Conservation (phyloP, 2,113 vertebrate genomes). For the Corythornis cristatus region DNA sequence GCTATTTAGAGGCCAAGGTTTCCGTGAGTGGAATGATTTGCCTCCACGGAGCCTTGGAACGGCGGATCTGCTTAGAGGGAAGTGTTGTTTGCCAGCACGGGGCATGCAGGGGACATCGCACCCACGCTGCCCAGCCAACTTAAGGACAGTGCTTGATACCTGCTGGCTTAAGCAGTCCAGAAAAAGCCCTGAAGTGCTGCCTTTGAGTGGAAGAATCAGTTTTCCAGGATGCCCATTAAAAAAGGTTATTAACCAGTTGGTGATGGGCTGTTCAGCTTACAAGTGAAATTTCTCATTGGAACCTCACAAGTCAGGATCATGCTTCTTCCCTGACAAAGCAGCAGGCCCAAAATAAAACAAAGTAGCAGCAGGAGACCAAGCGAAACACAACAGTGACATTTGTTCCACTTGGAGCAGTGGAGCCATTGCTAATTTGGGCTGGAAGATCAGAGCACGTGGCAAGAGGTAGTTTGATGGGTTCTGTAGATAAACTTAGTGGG, state of each 20-base stretch:
- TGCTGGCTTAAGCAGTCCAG: not conserved
- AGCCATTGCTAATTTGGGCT: not conserved
- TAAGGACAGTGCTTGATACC: not conserved
- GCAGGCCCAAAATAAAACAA: slow-evolving; percentile 15
- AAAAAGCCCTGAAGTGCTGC: not conserved
- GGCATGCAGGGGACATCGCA: not conserved
- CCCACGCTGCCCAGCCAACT: accelerated
- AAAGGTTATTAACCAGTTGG: not conserved
- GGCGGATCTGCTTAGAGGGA: not conserved
- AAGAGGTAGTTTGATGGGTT: not conserved
- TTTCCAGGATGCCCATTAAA: not conserved
- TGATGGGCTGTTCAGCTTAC: not conserved
- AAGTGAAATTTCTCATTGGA: not conserved
- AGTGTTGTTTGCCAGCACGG: not conserved
- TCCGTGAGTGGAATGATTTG: not conserved
- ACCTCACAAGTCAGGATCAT: not conserved
- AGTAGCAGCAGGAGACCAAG: not conserved
- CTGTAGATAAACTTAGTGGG: not conserved
- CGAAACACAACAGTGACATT: not conserved
- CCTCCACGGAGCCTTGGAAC: not conserved
- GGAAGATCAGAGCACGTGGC: not conserved
- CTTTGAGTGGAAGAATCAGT: not conserved
- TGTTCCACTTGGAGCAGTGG: slow-evolving; percentile 19
- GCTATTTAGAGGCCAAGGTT: not conserved
- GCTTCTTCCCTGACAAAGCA: not conserved